phyloP scores from a whole-genome alignment of 2,797 vertebrate genomes.

The Pangasius krempfi region DNA sequence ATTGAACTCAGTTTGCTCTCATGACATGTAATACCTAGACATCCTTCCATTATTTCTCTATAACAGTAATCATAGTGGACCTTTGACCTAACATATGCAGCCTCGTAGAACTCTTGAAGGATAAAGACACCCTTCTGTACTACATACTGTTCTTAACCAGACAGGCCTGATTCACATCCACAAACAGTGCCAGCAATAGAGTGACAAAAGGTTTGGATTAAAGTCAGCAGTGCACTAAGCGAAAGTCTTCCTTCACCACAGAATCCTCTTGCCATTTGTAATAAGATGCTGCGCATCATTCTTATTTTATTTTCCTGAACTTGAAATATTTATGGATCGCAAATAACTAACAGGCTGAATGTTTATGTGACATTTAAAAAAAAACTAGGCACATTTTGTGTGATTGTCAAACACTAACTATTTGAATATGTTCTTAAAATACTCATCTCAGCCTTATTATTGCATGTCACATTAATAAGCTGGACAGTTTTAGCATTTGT shows the following conservation, averaged over 20 bases:
- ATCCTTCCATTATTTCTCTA: constrained; percentile 12
- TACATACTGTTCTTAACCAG: neutral
- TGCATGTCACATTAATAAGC: neutral
- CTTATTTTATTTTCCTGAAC: constrained; percentile 71
- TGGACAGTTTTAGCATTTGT: neutral
- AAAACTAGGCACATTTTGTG: neutral
- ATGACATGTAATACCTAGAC: neutral
- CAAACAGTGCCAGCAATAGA: neutral
- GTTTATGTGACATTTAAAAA: constrained; percentile 35
- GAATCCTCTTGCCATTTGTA: constrained; percentile 40
- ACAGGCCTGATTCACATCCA: neutral
- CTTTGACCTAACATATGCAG: constrained; percentile 12
- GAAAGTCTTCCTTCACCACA: constrained; percentile 14
- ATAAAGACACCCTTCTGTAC: neutral
- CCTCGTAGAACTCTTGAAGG: neutral
- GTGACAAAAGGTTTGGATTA: neutral
- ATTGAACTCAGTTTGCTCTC: neutral
- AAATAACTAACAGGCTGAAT: constrained; percentile 67
- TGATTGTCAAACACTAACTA: neutral
- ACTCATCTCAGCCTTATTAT: neutral
- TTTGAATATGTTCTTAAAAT: neutral
- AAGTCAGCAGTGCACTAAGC: constrained; percentile 10
- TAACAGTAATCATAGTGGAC: constrained; percentile 12
- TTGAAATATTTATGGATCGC: constrained; percentile 75
- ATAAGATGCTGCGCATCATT: constrained; percentile 53